These are phyloP conservation scores for Ammodytes dubius DNA, from an alignment of 2,113 vertebrate genomes.

Conservation along the genomic window DNA sequence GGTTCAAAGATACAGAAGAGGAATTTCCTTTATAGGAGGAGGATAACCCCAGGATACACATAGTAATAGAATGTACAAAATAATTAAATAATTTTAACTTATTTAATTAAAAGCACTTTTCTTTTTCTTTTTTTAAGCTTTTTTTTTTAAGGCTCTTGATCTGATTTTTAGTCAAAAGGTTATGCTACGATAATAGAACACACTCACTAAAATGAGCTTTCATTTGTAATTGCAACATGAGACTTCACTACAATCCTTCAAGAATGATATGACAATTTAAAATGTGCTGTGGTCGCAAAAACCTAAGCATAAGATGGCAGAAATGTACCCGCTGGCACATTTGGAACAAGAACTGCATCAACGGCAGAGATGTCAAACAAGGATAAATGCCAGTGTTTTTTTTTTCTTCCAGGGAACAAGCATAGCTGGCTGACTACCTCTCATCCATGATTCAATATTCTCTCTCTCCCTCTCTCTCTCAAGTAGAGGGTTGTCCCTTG, in stretches of 20 bases:
- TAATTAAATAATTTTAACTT: too few relatives aligned
- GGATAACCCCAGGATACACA: background rate
- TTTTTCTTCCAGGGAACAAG: slow-evolving; percentile 36
- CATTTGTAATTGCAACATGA: background rate
- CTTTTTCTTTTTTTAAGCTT: too few relatives aligned
- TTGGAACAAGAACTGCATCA: slow-evolving; percentile 53
- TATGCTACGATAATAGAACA: too few relatives aligned
- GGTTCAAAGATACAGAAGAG: background rate
- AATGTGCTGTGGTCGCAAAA: slow-evolving; percentile 46
- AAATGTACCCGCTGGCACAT: slow-evolving; percentile 36
- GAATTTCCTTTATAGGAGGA: background rate
- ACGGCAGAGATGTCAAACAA: slow-evolving; percentile 64
- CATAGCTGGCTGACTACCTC: slow-evolving; percentile 51
- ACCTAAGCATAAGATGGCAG: slow-evolving; percentile 37
- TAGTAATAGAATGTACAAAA: too few relatives aligned
- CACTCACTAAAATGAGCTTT: slow-evolving; percentile 2
- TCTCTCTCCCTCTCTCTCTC: slow-evolving; percentile 21
- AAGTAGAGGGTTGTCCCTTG: slow-evolving; percentile 29
- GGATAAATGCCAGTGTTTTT: slow-evolving; percentile 60
- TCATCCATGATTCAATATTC: slow-evolving; percentile 68
- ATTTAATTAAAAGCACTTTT: too few relatives aligned
- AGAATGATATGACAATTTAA: slow-evolving; percentile 22
- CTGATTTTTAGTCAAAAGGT: too few relatives aligned
- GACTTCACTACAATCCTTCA: background rate
- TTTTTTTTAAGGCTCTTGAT: too few relatives aligned